These are phyloP conservation scores for Melospiza melodia DNA, from an alignment of 2,113 vertebrate genomes.

Conservation along the genomic window DNA sequence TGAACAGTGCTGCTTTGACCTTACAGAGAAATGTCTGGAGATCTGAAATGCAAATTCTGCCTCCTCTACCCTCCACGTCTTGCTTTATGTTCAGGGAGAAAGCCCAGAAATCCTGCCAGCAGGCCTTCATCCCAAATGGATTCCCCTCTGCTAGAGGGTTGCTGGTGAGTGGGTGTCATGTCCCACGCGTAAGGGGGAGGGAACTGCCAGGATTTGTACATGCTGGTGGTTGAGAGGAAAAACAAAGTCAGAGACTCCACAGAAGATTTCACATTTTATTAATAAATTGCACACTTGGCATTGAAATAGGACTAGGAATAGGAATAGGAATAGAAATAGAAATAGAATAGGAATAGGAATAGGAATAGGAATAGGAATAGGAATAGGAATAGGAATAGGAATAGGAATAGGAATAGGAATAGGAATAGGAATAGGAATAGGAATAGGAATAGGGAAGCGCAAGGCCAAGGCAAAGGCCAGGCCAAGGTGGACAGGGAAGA, in stretches of 20 bases:
- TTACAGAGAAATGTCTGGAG: not conserved
- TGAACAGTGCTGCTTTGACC: not conserved
- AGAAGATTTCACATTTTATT: not conserved
- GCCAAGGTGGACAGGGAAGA: not conserved
- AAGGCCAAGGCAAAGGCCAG: too few species aligned
- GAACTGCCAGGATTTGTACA: not conserved
- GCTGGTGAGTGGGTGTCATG: not conserved
- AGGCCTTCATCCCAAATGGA: not conserved
- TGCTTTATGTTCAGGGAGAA: not conserved
- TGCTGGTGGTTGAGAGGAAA: not conserved
- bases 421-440: not conserved
- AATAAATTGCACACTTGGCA: not conserved
- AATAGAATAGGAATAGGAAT: too few species aligned
- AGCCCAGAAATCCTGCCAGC: not conserved
- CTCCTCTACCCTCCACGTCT: not conserved
- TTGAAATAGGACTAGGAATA: not conserved
- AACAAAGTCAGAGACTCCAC: not conserved
- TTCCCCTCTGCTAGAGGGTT: not conserved
- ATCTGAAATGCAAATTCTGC: not conserved
- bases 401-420: too few species aligned
- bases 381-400: too few species aligned
- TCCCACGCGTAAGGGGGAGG: accelerated
- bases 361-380: too few species aligned
- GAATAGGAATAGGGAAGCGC: too few species aligned
- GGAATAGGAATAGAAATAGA: too few species aligned